Evolutionary conservation across 2,888 invertebrate species (phyloP), one percentile per base, ranked within the genome.

Genomic region (Nysson spinosus): DNA sequence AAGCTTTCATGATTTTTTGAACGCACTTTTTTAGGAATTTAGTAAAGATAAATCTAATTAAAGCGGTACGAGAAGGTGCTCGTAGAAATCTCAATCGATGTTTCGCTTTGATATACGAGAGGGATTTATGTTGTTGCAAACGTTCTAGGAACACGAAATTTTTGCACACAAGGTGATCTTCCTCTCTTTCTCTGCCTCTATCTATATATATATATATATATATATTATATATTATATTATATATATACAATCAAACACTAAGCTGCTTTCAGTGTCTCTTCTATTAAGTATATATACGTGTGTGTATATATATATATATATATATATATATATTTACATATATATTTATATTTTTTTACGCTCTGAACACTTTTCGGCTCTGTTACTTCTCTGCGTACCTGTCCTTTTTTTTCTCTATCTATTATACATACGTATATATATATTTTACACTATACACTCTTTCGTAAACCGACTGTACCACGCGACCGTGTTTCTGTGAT

Each of bases 211-310:
- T 50, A 47, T 34, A 5, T 37, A 39, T 11, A 24, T 51, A 43
- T 52, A 37, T 44, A 7, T 26, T 32, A 46, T 56, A 54, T 49
- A 69, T 49, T 50, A 55, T 55, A 54, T 61, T 56, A 58, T 70
- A 66, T 72, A 69, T 70, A 82, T 82, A 84, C 85, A 83, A 85
- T 80, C 60, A 60, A 85, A 85, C 83, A 85, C 85, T 76, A 84
- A 82, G 85, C 85, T 85, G 86, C 86, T 86, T 86, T 86, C 84
- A 84, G 64, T 86, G 86, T 86, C 75, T 83, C 85, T 80, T 84
- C 79, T 82, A 83, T 82, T 82, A 55, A 71, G 69, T 73, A 55
- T 52, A 42, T 63, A 50, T 34, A 58, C 49, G 60, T 52, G 58
- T 54, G 72, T 49, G 75, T 71, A 72, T 70, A 56, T 70, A 68